phyloP scores from a whole-genome alignment of 2,113 vertebrate species.

The Elgaria multicarinata region DNA sequence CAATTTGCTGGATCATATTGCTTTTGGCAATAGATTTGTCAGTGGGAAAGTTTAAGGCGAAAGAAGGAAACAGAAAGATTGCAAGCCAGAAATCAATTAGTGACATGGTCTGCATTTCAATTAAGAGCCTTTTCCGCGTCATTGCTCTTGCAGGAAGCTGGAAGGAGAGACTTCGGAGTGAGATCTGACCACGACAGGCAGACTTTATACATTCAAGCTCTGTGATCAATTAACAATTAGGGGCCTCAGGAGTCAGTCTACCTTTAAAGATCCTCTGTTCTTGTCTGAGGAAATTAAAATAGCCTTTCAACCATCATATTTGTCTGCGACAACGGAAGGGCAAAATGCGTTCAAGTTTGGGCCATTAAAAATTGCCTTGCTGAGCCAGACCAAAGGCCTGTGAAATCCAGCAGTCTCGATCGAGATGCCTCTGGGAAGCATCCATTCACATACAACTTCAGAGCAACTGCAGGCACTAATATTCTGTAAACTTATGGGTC shows the following conservation, averaged over 20 bases:
- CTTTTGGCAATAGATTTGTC: slow-evolving; percentile 10
- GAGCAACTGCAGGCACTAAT: background rate
- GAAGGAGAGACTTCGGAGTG: background rate
- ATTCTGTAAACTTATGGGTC: background rate
- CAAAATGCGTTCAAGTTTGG: background rate
- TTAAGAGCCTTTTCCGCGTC: background rate
- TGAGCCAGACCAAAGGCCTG: background rate
- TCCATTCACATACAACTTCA: background rate
- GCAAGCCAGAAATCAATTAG: slow-evolving; percentile 2
- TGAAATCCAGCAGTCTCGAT: background rate
- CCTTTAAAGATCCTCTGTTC: background rate
- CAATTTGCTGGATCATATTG: slow-evolving; percentile 1
- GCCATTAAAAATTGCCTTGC: background rate
- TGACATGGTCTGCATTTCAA: background rate
- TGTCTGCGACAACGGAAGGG: background rate
- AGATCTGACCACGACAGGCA: background rate
- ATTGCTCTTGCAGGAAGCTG: background rate
- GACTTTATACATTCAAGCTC: background rate
- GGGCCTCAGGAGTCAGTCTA: background rate
- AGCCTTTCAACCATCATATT: background rate
- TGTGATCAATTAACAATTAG: slow-evolving; percentile 11
- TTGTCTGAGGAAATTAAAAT: background rate
- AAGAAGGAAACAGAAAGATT: background rate
- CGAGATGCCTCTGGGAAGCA: background rate
- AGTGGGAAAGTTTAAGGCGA: background rate